These are phyloP conservation scores for Enteromius unitaeniatus DNA, from an alignment of 2,797 vertebrate genomes.

Conservation along the genomic window DNA sequence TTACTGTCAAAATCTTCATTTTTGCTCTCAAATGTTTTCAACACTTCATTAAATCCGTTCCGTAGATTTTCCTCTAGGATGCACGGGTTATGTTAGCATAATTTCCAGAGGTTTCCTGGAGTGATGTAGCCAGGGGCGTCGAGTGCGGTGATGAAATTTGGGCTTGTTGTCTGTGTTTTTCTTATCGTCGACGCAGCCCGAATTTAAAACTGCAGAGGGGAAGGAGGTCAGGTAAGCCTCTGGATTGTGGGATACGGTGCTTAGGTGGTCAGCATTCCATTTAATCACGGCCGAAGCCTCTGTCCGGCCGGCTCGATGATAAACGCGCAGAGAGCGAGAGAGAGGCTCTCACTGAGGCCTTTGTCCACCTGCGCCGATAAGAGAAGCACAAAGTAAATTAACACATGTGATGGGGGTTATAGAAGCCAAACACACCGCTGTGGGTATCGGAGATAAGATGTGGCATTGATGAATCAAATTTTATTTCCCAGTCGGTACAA, in stretches of 20 bases:
- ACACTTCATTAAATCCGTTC: background rate
- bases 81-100: background rate
- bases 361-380: conserved; percentile 78
- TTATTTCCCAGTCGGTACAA: conserved; percentile 75
- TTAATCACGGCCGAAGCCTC: conserved; percentile 60
- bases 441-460: conserved; percentile 78
- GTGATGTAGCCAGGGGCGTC: conserved; percentile 3
- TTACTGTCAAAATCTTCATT: too few species aligned
- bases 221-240: conserved; percentile 29
- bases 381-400: conserved; percentile 78
- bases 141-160: conserved; percentile 12
- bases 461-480: conserved; percentile 82
- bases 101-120: background rate
- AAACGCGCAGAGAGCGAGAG: conserved; percentile 20
- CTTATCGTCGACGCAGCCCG: conserved; percentile 39
- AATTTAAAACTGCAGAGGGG: conserved; percentile 35
- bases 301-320: conserved; percentile 57
- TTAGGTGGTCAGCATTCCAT: conserved; percentile 65
- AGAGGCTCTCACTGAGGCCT: conserved; percentile 56
- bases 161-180: conserved; percentile 25
- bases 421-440: conserved; percentile 54
- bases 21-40: background rate
- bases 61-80: background rate
- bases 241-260: conserved; percentile 49
- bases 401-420: conserved; percentile 69